A percentile compares a stretch with the other conserved stretches of the same genome.
Evolutionary conservation across 2,797 vertebrate species (phyloP).

Genomic region (Cirrhinus mrigala): DNA sequence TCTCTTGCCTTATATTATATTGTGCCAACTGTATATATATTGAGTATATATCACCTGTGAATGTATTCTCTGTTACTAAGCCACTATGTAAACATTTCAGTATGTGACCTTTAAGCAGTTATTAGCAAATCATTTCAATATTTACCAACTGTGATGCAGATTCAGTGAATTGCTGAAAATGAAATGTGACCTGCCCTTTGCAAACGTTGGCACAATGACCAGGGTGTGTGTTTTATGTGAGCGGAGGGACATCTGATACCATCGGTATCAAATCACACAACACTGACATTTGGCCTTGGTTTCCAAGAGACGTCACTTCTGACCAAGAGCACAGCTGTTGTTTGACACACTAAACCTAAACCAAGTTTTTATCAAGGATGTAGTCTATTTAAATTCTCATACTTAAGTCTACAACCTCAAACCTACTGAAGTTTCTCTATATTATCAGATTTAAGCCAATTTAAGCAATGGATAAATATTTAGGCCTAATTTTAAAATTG

Average conservation of each 20-base stretch:
- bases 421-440: not conserved
- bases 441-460: not conserved
- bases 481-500: not conserved
- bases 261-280: slow-evolving; percentile 50
- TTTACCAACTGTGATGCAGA: slow-evolving; percentile 5
- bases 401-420: not conserved
- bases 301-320: slow-evolving; percentile 36
- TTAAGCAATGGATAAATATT: not conserved
- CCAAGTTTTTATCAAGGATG: not conserved
- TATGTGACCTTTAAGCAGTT: not conserved
- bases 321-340: slow-evolving; percentile 44
- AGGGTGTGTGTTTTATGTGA: slow-evolving; percentile 34
- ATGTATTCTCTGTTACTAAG: not conserved
- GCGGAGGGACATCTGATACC: slow-evolving; percentile 40
- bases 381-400: not conserved
- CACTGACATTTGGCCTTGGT: slow-evolving; percentile 39
- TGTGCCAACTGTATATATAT: not conserved
- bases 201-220: slow-evolving; percentile 35
- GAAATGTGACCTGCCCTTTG: slow-evolving; percentile 26
- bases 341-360: slow-evolving; percentile 30
- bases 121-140: not conserved
- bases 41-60: not conserved
- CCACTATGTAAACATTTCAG: not conserved
- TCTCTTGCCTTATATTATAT: too few species aligned
- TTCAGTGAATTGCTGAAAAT: slow-evolving; percentile 4